phyloP scores from a whole-genome alignment of 37 sponge, comb jelly and placozoan species.

The Beroe forskalii region DNA sequence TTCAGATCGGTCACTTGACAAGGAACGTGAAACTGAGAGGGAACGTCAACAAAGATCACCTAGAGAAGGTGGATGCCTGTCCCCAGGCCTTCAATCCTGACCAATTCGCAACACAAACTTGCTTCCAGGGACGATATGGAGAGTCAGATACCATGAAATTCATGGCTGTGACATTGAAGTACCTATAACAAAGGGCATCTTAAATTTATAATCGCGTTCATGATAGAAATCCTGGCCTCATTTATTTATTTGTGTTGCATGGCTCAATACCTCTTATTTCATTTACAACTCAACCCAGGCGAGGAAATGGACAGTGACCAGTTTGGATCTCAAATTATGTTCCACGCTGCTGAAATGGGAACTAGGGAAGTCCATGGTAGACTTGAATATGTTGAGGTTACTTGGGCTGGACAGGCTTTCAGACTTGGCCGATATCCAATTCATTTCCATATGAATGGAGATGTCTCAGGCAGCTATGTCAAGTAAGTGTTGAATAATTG shows the following conservation, averaged over 20 bases:
- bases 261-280: too few species aligned
- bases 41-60: conserved; percentile 73
- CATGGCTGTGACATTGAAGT: too few species aligned
- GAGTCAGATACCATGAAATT: too few species aligned
- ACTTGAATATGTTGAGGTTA: conserved; percentile 83
- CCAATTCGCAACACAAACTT: conserved; percentile 88
- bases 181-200: too few species aligned
- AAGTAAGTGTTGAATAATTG: too few species aligned
- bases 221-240: too few species aligned
- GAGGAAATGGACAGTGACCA: conserved; percentile 77
- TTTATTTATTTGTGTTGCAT: too few species aligned
- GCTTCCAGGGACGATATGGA: conserved; percentile 89
- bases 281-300: too few species aligned
- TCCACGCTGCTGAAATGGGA: conserved; percentile 75
- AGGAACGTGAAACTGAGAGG: conserved; percentile 87
- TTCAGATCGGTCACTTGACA: conserved; percentile 81
- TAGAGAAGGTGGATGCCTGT: conserved; percentile 70
- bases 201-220: too few species aligned
- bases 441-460: conserved; percentile 94
- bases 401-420: conserved; percentile 95
- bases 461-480: conserved; percentile 86
- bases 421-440: conserved; percentile 94
- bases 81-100: conserved; percentile 78
- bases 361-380: conserved; percentile 72
- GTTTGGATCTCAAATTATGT: conserved; percentile 96